phyloP scores from a whole-genome alignment of 2,797 vertebrate species.

The Dendrocincla tyrannina region DNA sequence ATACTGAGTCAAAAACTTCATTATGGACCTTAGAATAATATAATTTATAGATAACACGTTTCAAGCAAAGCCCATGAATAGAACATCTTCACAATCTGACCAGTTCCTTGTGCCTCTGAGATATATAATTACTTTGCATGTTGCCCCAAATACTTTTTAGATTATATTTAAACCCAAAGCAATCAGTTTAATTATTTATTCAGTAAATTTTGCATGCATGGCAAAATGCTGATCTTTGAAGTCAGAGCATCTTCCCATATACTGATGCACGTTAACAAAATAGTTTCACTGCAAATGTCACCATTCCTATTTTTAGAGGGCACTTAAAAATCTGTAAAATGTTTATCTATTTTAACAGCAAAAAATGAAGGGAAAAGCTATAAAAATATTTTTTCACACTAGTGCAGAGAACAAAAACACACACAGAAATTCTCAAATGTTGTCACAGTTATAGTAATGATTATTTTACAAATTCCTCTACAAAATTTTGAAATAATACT shows the following conservation, averaged over 20 bases:
- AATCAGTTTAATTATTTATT: background rate
- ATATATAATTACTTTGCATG: background rate
- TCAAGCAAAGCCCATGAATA: background rate
- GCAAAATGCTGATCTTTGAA: slow-evolving; percentile 13
- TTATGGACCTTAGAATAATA: background rate
- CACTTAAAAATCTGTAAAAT: background rate
- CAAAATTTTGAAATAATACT: background rate
- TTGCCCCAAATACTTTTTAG: background rate
- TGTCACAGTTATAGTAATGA: background rate
- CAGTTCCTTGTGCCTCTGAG: background rate
- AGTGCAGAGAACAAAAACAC: background rate
- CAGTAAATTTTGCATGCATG: background rate
- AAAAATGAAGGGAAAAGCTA: background rate
- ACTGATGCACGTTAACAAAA: background rate
- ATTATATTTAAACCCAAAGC: background rate
- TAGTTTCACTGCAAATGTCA: background rate
- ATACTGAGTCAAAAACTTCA: background rate
- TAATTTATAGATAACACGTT: background rate
- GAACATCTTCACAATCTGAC: background rate
- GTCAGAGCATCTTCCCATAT: background rate
- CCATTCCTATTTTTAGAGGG: background rate
- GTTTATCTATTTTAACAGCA: background rate
- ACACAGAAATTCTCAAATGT: background rate
- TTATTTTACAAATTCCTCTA: background rate
- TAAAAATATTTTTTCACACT: background rate